A percentile compares a stretch with the other conserved stretches of the same genome.
These are phyloP conservation scores for Icerya purchasi DNA, from an alignment of 2,888 invertebrate genomes.

Conservation along the genomic window DNA sequence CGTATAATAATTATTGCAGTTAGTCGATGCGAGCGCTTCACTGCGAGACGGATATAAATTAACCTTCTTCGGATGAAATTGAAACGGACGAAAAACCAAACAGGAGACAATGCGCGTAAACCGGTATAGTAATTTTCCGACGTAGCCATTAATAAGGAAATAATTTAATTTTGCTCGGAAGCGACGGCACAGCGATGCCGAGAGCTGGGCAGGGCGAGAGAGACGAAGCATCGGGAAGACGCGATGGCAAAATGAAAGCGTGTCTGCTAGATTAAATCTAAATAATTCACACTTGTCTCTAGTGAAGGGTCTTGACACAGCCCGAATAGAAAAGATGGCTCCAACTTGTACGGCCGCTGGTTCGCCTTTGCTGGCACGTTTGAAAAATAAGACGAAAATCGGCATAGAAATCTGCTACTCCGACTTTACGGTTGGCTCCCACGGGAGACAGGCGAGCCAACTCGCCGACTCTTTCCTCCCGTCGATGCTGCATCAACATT, in stretches of 20 bases:
- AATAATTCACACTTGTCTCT: conserved; percentile 14
- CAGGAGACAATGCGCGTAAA: too few relatives aligned
- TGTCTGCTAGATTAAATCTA: conserved; percentile 12
- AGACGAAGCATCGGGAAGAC: background rate
- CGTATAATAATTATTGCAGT: too few relatives aligned
- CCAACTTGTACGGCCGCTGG: too few relatives aligned
- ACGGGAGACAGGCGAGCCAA: background rate
- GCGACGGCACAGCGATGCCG: too few relatives aligned
- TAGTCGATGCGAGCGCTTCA: too few relatives aligned
- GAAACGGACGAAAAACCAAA: too few relatives aligned
- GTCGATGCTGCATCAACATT: too few relatives aligned
- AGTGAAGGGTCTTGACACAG: conserved; percentile 13
- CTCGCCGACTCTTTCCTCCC: too few relatives aligned
- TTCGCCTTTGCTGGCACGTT: background rate
- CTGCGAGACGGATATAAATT: too few relatives aligned
- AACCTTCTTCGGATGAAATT: too few relatives aligned
- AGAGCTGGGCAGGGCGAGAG: background rate
- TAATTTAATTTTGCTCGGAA: conserved; percentile 12
- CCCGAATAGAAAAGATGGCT: too few relatives aligned
- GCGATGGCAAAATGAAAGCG: conserved; percentile 6
- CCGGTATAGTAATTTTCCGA: background rate
- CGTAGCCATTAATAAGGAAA: conserved; percentile 10
- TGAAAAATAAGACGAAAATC: background rate
- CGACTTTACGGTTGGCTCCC: background rate
- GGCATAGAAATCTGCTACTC: background rate